These are phyloP conservation scores for Helogale parvula DNA, from an alignment of 2,113 vertebrate genomes.

Conservation along the genomic window DNA sequence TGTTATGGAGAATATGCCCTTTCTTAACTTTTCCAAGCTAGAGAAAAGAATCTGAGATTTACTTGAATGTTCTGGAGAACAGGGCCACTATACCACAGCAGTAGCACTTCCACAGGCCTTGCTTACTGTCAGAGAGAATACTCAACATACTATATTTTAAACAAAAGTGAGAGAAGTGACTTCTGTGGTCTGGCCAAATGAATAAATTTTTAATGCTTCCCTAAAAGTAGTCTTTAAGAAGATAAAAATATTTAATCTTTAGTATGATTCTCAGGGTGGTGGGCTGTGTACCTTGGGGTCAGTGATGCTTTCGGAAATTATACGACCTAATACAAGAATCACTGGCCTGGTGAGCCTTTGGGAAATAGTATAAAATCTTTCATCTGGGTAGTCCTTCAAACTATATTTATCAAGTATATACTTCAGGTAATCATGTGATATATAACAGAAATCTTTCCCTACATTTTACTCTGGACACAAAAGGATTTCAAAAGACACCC, in stretches of 20 bases:
- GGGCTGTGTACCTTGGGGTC: background rate
- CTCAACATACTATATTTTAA: background rate
- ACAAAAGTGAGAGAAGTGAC: constrained; percentile 10
- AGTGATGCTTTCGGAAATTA: background rate
- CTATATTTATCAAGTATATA: background rate
- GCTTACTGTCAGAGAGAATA: constrained; percentile 22
- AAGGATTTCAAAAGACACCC: constrained; percentile 25
- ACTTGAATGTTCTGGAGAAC: constrained; percentile 23
- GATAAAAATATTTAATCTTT: constrained; percentile 40
- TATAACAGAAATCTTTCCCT: background rate
- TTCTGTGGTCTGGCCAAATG: constrained; percentile 26
- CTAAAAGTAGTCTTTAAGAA: constrained; percentile 34
- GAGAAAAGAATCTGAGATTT: constrained; percentile 40
- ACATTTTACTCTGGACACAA: constrained; percentile 23
- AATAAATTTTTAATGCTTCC: constrained; percentile 28
- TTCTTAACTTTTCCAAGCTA: constrained; percentile 65
- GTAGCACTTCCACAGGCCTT: background rate
- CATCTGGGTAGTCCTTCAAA: background rate
- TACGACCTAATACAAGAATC: background rate
- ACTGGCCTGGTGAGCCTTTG: background rate
- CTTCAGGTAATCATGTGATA: background rate
- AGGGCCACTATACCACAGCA: constrained; percentile 23
- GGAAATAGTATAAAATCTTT: background rate
- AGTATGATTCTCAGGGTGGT: background rate
- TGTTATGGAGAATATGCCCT: constrained; percentile 56